Conservation (phyloP, 2,888 invertebrate genomes). For the Alviniconcha strummeri region DNA sequence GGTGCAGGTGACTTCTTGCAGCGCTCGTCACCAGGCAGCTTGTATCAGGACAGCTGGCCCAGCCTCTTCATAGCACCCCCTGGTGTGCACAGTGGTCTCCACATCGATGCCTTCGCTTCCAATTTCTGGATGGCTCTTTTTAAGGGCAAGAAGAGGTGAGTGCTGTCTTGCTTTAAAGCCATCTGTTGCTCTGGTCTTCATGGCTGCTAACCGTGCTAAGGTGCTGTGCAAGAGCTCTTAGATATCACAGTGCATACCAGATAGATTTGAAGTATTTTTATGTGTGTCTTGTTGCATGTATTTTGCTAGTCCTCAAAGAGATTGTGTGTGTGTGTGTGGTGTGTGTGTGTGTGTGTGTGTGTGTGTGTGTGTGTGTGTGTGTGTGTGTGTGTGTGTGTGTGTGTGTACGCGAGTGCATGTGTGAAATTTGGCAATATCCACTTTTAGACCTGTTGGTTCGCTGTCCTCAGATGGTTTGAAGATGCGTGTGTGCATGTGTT, state of each 20-base stretch:
- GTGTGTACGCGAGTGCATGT: background rate
- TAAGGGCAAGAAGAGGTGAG: slow-evolving; percentile 62
- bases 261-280: no score
- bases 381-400: slow-evolving; percentile 6
- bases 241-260: no score
- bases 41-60: slow-evolving; percentile 69
- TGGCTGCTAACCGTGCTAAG: no score
- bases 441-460: no score
- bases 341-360: slow-evolving; percentile 1
- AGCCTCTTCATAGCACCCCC: slow-evolving; percentile 67
- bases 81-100: slow-evolving; percentile 64
- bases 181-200: no score
- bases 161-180: background rate
- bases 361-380: background rate
- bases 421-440: no score
- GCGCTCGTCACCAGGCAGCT: slow-evolving; percentile 50
- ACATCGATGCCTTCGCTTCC: slow-evolving; percentile 69
- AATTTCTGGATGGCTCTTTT: slow-evolving; percentile 70
- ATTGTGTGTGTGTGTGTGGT: slow-evolving; percentile 18
- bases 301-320: background rate
- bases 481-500: no score
- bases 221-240: no score
- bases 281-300: no score
- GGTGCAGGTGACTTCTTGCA: slow-evolving; percentile 61
- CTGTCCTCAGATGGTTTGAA: no score